Percentiles rank a stretch among this genome's conserved stretches.
phyloP scores from a whole-genome alignment of 2,888 invertebrate genomes.

The Taphrorychus bicolor region DNA sequence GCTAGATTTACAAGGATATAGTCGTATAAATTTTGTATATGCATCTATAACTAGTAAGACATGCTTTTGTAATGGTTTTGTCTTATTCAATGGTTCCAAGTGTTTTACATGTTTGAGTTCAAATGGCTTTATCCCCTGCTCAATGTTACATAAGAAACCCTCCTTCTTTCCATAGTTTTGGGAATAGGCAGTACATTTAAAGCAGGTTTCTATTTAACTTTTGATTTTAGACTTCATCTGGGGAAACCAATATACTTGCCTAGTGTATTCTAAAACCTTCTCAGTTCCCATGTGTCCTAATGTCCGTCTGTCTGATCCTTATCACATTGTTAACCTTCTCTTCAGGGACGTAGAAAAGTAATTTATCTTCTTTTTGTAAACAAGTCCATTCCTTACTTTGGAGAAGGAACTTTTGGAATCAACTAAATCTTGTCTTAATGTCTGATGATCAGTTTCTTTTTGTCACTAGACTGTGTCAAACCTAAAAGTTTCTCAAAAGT shows the following conservation, averaged over 20 bases:
- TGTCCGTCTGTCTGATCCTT: not conserved
- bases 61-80: not conserved
- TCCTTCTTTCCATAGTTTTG: not conserved
- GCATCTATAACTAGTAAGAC: not conserved
- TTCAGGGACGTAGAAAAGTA: too few species aligned
- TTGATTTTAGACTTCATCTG: not conserved
- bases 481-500: too few species aligned
- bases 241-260: not conserved
- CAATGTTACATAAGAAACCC: not conserved
- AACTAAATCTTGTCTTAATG: too few species aligned
- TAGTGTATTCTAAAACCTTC: not conserved
- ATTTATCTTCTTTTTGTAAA: too few species aligned
- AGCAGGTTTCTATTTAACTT: not conserved
- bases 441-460: too few species aligned
- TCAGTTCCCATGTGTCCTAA: not conserved
- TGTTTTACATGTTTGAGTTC: not conserved
- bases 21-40: not conserved
- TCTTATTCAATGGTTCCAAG: not conserved
- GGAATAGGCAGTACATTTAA: not conserved
- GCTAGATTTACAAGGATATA: not conserved
- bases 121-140: not conserved
- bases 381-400: too few species aligned
- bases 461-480: too few species aligned
- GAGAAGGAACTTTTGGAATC: too few species aligned
- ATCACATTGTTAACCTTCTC: not conserved